Evolutionary conservation across 1,140 invertebrate genomes (phyloP).

Genomic region (Drosophila tsacasi): DNA sequence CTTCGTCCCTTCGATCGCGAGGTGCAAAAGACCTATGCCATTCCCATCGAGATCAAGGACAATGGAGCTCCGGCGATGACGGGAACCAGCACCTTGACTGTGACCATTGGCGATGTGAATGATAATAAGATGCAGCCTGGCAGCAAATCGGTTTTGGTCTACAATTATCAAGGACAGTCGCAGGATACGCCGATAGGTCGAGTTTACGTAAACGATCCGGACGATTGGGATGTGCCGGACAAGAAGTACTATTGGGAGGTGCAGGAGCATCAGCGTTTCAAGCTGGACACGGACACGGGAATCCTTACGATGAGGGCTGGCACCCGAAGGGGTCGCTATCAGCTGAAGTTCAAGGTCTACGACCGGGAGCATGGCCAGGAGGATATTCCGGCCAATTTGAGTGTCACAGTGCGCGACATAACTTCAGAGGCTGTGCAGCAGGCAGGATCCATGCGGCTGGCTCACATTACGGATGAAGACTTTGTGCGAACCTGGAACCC

Average conservation of each 20-base stretch:
- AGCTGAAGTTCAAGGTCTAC: slow-evolving; percentile 88
- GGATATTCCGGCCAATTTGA: slow-evolving; percentile 87
- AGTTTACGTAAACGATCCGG: slow-evolving; percentile 90
- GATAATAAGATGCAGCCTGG: slow-evolving; percentile 90
- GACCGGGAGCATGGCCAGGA: slow-evolving; percentile 88
- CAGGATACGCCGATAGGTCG: slow-evolving; percentile 88
- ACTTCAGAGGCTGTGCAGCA: slow-evolving; percentile 89
- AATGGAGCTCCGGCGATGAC: slow-evolving; percentile 87
- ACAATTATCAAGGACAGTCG: slow-evolving; percentile 89
- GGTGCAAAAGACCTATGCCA: slow-evolving; percentile 88
- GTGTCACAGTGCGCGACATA: slow-evolving; percentile 88
- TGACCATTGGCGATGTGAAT: slow-evolving; percentile 90
- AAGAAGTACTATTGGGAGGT: slow-evolving; percentile 89
- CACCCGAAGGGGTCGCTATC: slow-evolving; percentile 87
- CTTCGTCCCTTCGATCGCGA: slow-evolving; percentile 89
- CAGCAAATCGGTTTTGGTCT: slow-evolving; percentile 89
- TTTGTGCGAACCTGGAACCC: slow-evolving; percentile 88
- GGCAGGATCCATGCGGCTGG: slow-evolving; percentile 89
- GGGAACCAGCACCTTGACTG: slow-evolving; percentile 88
- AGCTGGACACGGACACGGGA: slow-evolving; percentile 88
- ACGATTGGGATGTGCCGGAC: slow-evolving; percentile 91
- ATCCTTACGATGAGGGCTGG: slow-evolving; percentile 89
- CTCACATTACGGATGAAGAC: slow-evolving; percentile 89
- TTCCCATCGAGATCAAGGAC: slow-evolving; percentile 88
- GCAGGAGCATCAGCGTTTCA: slow-evolving; percentile 86